Evolutionary conservation across 2,888 invertebrate species (phyloP).

Genomic region (Elmis aenea): DNA sequence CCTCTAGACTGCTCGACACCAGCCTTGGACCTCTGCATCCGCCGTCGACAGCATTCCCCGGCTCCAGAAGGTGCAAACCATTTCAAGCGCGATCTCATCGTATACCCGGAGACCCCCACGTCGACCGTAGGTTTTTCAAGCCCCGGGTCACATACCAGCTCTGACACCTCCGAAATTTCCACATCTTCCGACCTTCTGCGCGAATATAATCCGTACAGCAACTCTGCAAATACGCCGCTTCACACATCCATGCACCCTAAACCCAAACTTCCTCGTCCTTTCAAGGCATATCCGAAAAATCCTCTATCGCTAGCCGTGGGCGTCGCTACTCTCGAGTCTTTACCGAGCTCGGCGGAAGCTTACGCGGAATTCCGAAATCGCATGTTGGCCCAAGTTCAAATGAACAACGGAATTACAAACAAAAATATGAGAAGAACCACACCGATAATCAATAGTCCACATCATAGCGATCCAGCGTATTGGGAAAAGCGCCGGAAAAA

Average conservation of each 20-base stretch:
- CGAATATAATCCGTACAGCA: no score
- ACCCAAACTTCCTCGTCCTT: slow-evolving; percentile 54
- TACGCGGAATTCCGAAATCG: slow-evolving; percentile 67
- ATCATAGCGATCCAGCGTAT: slow-evolving; percentile 67
- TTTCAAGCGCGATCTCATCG: slow-evolving; percentile 3
- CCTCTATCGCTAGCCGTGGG: slow-evolving; percentile 56
- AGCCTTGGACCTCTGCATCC: slow-evolving; percentile 33
- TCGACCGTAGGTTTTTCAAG: slow-evolving; percentile 25
- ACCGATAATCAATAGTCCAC: slow-evolving; percentile 23
- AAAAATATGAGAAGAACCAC: slow-evolving; percentile 63
- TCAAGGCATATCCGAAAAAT: slow-evolving; percentile 69
- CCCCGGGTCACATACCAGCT: slow-evolving; percentile 25
- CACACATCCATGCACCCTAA: slow-evolving; percentile 20
- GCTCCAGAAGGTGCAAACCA: slow-evolving; percentile 9
- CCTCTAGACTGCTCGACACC: slow-evolving; percentile 24
- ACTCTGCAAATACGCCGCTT: not conserved
- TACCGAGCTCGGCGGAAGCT: slow-evolving; percentile 58
- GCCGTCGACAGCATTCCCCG: slow-evolving; percentile 25
- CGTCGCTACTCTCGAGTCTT: slow-evolving; percentile 43
- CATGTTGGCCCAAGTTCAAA: slow-evolving; percentile 62
- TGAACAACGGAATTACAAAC: slow-evolving; percentile 53
- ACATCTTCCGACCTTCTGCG: slow-evolving; percentile 19
- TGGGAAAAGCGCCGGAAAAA: slow-evolving; percentile 85
- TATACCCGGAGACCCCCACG: slow-evolving; percentile 22
- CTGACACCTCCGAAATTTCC: slow-evolving; percentile 29